Evolutionary conservation across 2,888 invertebrate species (phyloP).

Genomic region (Dyspetes luteomarginatus): DNA sequence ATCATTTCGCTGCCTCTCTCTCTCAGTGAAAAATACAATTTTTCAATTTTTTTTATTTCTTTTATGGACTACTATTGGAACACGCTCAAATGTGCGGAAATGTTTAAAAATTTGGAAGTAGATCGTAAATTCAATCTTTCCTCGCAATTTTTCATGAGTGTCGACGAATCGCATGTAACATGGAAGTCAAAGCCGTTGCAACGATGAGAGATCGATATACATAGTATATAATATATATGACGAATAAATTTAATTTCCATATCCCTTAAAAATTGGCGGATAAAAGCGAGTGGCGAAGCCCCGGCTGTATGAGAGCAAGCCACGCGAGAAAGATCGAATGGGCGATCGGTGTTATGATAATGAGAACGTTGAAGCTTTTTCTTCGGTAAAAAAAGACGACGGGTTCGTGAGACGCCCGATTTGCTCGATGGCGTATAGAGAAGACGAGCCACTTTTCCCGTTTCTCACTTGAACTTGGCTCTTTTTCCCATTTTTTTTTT

Average conservation of each 20-base stretch:
- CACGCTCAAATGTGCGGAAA: not conserved
- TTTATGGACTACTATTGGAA: too few species aligned
- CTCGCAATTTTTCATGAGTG: constrained; percentile 23
- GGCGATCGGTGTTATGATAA: constrained; percentile 77
- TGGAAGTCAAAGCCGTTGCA: not conserved
- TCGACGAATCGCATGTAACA: constrained; percentile 6
- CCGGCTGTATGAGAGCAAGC: not conserved
- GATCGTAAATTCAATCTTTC: constrained; percentile 60
- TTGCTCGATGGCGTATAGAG: constrained; percentile 54
- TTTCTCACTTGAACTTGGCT: constrained; percentile 61
- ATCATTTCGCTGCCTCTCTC: too few species aligned
- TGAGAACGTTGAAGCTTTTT: constrained; percentile 59
- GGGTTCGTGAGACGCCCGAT: constrained; percentile 43
- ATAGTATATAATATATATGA: constrained; percentile 3
- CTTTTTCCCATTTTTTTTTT: constrained; percentile 15
- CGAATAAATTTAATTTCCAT: constrained; percentile 74
- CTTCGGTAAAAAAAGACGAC: constrained; percentile 26
- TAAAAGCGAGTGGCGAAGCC: constrained; percentile 62
- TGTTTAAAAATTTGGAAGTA: not conserved
- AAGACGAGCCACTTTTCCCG: constrained; percentile 60
- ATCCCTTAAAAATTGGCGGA: constrained; percentile 72
- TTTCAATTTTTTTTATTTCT: too few species aligned
- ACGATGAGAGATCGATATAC: constrained; percentile 28
- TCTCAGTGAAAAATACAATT: too few species aligned
- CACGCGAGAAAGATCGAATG: constrained; percentile 70